Percentiles rank a stretch among this genome's conserved stretches.
phyloP scores from a whole-genome alignment of 2,888 invertebrate species.

The Andricus curvator region DNA sequence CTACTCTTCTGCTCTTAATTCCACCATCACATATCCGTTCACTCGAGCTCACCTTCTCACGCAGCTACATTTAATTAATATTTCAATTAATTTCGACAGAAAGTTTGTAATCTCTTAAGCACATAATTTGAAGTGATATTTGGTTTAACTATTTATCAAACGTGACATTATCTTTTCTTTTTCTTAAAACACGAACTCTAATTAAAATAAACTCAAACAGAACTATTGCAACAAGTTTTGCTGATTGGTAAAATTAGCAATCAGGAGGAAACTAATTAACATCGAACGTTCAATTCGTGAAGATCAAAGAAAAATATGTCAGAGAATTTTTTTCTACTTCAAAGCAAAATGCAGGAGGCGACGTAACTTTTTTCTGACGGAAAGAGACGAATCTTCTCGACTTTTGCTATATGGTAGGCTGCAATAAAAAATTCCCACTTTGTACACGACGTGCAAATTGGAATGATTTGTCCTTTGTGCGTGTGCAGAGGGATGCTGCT shows the following conservation, averaged over 20 bases:
- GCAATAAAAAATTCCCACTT: conserved; percentile 41
- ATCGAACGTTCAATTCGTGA: conserved; percentile 29
- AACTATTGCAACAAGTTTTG: neutral
- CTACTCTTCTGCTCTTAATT: neutral
- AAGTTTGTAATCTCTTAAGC: neutral
- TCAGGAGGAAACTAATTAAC: conserved; percentile 31
- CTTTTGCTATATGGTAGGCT: conserved; percentile 25
- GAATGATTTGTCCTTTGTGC: conserved; percentile 41
- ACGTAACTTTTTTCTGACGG: conserved; percentile 26
- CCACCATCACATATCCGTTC: neutral
- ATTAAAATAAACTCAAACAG: conserved; percentile 13
- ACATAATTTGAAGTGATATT: neutral
- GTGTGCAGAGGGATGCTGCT: conserved; percentile 39
- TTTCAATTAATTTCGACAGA: neutral
- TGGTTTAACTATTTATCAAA: neutral
- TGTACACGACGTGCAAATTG: conserved; percentile 40
- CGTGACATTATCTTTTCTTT: neutral
- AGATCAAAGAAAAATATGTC: conserved; percentile 41
- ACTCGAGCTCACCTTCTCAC: neutral
- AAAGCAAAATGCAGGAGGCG: conserved; percentile 38
- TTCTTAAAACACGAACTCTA: neutral
- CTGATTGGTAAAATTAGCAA: conserved; percentile 34
- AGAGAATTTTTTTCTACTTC: conserved; percentile 32
- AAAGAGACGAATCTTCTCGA: conserved; percentile 39
- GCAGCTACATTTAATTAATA: neutral